Base-by-base conservation (phyloP, 2,113 vertebrate species). In the Gallinago undulata region DNA sequence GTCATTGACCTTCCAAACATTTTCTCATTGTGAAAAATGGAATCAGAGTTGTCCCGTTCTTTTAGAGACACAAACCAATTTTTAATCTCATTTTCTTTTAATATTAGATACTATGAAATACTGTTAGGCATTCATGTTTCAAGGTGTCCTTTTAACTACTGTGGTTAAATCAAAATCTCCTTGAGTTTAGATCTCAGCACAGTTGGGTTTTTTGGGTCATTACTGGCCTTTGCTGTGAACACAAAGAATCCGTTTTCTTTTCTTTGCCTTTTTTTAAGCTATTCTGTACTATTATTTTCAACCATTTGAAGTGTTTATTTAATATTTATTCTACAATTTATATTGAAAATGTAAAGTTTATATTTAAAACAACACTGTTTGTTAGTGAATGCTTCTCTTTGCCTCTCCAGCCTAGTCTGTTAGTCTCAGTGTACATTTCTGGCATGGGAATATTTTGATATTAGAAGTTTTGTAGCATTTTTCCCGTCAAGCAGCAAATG, bases 381-480 rank as follows among this genome's bases (percentile, higher is more conserved):
- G 77, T 87, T 84, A 89, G 87, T 94, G 91, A 90, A 89, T 85
- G 94, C 96, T 97, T 93, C 82, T 97, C 87, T 91, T 67, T 91
- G 89, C 89, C 81, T 95, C 87, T 79, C 84, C 93, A 91, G 82
- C 96, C 81, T 96, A 86, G 84, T 93, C 94, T 69, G 47, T 94
- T 96, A 94, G 76, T 96, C 90, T 96, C 94, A 81, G 74, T 90
- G 84, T 84, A 95, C 95, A 92, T 91, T 94, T 90, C 93, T 92
- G 92, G 94, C 94, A 96, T 97, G 93, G 96, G 80, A 94, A 97
- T 93, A 96, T 94, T 97, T 97, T 95, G 87, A 90, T 87, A 87
- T 94, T 95, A 95, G 94, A 89, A 82, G 76, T 96, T 98, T 94
- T 94, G 74, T 89, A 94, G 72, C 93, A 56, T 89, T 77, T 75